Percentiles rank a stretch among this genome's conserved stretches.
These are phyloP conservation scores for Rhinichthys osculus DNA, from an alignment of 2,797 vertebrate genomes.

Conservation along the genomic window DNA sequence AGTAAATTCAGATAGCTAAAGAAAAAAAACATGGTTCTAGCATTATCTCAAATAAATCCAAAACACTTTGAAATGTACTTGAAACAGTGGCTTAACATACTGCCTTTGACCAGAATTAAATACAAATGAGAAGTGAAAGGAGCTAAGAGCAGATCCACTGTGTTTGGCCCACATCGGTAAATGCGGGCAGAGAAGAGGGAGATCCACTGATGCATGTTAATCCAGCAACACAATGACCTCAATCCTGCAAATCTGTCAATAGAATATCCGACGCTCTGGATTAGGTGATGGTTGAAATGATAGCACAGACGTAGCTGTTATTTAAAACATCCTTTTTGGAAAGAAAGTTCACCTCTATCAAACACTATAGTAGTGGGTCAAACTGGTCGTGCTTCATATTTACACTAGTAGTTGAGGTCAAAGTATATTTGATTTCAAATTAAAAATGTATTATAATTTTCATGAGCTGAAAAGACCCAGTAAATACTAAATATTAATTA, in stretches of 20 bases:
- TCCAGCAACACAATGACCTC: slow-evolving; percentile 81
- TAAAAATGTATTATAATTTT: background rate
- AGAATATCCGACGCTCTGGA: slow-evolving; percentile 76
- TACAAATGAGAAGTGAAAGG: slow-evolving; percentile 5
- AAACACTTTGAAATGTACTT: background rate
- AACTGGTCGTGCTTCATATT: background rate
- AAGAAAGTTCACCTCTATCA: background rate
- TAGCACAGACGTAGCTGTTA: slow-evolving; percentile 60
- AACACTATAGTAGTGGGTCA: background rate
- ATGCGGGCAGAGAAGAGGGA: slow-evolving; percentile 64
- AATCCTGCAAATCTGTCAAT: slow-evolving; percentile 83
- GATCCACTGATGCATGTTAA: slow-evolving; percentile 78
- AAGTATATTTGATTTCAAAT: background rate
- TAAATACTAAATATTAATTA: background rate
- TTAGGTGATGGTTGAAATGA: slow-evolving; percentile 74
- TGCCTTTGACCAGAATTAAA: background rate
- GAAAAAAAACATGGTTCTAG: background rate
- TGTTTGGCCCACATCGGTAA: slow-evolving; percentile 13
- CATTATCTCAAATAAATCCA: background rate
- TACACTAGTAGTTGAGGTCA: background rate
- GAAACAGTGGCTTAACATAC: background rate
- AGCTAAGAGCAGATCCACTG: slow-evolving; percentile 49
- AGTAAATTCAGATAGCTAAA: background rate
- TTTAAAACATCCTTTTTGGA: slow-evolving; percentile 34
- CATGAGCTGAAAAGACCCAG: background rate